phyloP scores from a whole-genome alignment of 2,797 vertebrate species.

The Clarias pachynema region DNA sequence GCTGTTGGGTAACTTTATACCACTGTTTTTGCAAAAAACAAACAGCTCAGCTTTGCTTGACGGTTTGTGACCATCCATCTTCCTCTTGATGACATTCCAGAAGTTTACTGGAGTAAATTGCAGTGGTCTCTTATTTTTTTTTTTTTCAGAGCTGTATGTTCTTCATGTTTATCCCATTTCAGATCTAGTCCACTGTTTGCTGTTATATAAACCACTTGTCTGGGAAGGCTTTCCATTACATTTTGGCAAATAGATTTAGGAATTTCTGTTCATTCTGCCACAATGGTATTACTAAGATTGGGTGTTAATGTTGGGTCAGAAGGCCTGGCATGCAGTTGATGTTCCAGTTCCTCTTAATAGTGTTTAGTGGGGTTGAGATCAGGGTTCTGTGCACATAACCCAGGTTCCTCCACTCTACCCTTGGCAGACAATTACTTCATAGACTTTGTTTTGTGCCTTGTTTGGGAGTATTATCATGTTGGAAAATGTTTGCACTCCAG shows the following conservation, averaged over 20 bases:
- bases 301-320: neutral
- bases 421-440: neutral
- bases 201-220: neutral
- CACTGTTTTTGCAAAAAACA: too few relatives aligned
- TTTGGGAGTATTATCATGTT: neutral
- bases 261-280: neutral
- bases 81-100: too few relatives aligned
- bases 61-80: too few relatives aligned
- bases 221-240: neutral
- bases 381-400: neutral
- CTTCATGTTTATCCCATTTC: neutral
- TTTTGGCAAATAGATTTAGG: neutral
- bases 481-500: neutral
- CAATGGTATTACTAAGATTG: neutral
- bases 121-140: too few relatives aligned
- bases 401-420: neutral
- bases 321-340: neutral
- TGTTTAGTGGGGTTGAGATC: neutral
- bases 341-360: neutral
- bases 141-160: neutral
- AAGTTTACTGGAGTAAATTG: too few relatives aligned
- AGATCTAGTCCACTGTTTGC: neutral
- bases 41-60: too few relatives aligned
- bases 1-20: too few relatives aligned
- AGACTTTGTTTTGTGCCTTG: neutral